Evolutionary conservation across 2,888 invertebrate species (phyloP).

Genomic region (Leucoptera coffeella): DNA sequence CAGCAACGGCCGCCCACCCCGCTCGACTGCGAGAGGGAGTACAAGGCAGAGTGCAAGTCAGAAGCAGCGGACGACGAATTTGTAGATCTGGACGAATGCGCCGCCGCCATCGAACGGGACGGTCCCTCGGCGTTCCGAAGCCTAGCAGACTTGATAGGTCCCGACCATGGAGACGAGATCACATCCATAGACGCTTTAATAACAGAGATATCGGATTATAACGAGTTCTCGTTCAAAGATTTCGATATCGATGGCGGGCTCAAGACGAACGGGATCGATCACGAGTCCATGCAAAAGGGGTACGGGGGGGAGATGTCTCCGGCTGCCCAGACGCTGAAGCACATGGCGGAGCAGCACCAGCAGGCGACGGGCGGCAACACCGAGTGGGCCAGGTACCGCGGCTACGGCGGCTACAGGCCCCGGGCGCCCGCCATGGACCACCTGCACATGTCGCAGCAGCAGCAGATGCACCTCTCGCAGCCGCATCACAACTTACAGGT

Average conservation of each 20-base stretch:
- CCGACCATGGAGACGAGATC: conserved; percentile 74
- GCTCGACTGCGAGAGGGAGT: conserved; percentile 77
- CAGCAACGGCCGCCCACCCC: conserved; percentile 66
- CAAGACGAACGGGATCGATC: conserved; percentile 32
- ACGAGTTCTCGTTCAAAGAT: conserved; percentile 79
- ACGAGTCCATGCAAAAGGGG: conserved; percentile 39
- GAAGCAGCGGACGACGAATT: conserved; percentile 78
- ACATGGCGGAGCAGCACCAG: conserved; percentile 96
- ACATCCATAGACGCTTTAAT: conserved; percentile 80
- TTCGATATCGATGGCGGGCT: conserved; percentile 57
- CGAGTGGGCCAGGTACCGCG: conserved; percentile 51
- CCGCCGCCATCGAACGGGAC: conserved; percentile 80
- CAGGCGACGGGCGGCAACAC: conserved; percentile 60
- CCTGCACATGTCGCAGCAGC: conserved; percentile 82
- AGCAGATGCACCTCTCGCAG: conserved; percentile 81
- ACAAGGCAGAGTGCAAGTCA: conserved; percentile 71
- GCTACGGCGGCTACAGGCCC: conserved; percentile 45
- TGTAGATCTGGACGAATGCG: conserved; percentile 79
- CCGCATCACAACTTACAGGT: conserved; percentile 79
- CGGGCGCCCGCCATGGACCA: conserved; percentile 39
- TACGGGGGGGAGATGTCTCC: conserved; percentile 73
- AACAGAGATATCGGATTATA: conserved; percentile 78
- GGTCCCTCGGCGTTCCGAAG: conserved; percentile 72
- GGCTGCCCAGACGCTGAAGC: conserved; percentile 91
- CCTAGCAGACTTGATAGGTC: conserved; percentile 75